phyloP scores from a whole-genome alignment of 2,797 vertebrate genomes.

The Malacoctenus gilli region DNA sequence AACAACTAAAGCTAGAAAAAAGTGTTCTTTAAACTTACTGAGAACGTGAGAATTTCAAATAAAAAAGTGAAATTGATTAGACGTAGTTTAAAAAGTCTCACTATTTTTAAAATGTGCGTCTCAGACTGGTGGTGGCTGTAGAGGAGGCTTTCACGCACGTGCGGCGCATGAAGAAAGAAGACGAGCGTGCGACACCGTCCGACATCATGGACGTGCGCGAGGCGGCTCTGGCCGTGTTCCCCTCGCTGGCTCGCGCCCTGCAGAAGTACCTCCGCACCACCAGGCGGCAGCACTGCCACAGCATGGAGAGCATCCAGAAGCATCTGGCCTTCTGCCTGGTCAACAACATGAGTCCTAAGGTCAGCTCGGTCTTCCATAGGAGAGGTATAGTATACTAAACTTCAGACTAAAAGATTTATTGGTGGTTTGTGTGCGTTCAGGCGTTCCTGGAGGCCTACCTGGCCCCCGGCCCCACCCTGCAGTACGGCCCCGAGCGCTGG shows the following conservation, averaged over 20 bases:
- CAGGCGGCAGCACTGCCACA: slow-evolving; percentile 95
- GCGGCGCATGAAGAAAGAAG: slow-evolving; percentile 88
- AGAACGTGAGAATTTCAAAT: too few species aligned
- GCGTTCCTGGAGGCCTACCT: slow-evolving; percentile 97
- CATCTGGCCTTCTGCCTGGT: slow-evolving; percentile 94
- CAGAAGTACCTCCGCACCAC: slow-evolving; percentile 98
- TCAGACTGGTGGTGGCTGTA: slow-evolving; percentile 93
- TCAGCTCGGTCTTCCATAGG: slow-evolving; percentile 50
- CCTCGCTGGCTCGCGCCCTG: slow-evolving; percentile 94
- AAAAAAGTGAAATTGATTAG: too few species aligned
- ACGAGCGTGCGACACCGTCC: slow-evolving; percentile 88
- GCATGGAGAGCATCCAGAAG: slow-evolving; percentile 98
- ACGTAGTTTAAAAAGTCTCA: too few species aligned
- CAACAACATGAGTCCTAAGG: slow-evolving; percentile 97
- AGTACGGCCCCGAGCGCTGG: slow-evolving; percentile 92
- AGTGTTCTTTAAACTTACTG: too few species aligned
- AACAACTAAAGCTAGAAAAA: too few species aligned
- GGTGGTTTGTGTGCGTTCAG: slow-evolving; percentile 67
- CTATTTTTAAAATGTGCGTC: too few species aligned
- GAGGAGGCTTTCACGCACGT: slow-evolving; percentile 98
- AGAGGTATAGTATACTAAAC: too few species aligned
- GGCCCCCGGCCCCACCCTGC: slow-evolving; percentile 89
- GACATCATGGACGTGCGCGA: slow-evolving; percentile 95
- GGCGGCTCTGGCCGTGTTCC: slow-evolving; percentile 95
- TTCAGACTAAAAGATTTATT: too few species aligned